A percentile compares a stretch with the other conserved stretches of the same genome.
These are phyloP conservation scores for Chironomus tepperi DNA, from an alignment of 1,140 invertebrate genomes.

Conservation along the genomic window DNA sequence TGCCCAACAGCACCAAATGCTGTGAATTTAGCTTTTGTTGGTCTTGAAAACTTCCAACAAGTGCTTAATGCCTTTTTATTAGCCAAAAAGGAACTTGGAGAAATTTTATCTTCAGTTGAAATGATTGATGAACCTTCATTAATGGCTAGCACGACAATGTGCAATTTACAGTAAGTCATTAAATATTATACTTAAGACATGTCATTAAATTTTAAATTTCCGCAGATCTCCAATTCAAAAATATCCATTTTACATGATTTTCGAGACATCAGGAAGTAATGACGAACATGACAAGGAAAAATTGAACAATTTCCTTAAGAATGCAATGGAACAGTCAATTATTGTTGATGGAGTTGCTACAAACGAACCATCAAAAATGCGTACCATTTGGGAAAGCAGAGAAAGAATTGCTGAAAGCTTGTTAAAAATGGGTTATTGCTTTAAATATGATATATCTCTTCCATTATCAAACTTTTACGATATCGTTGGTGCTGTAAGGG, in stretches of 20 bases:
- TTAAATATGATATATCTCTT: constrained; percentile 93
- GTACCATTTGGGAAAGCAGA: constrained; percentile 74
- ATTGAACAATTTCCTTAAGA: constrained; percentile 65
- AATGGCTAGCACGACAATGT: constrained; percentile 47
- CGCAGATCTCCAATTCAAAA: constrained; percentile 50
- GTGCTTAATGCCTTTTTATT: constrained; percentile 64
- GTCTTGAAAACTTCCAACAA: constrained; percentile 62
- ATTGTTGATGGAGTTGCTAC: constrained; percentile 78
- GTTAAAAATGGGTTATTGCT: constrained; percentile 78
- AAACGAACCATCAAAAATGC: constrained; percentile 62
- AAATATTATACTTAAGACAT: constrained; percentile 25
- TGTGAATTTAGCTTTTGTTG: constrained; percentile 77
- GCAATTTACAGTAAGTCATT: constrained; percentile 45
- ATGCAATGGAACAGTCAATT: constrained; percentile 56
- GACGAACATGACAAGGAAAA: constrained; percentile 79
- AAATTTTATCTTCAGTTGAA: constrained; percentile 91
- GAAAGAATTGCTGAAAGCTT: constrained; percentile 77
- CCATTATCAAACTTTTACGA: constrained; percentile 77
- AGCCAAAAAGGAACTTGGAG: constrained; percentile 66
- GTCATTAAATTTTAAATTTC: constrained; percentile 26
- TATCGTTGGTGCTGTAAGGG: constrained; percentile 62
- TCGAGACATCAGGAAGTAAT: constrained; percentile 85
- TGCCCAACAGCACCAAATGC: constrained; percentile 75
- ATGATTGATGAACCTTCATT: constrained; percentile 74
- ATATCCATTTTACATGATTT: constrained; percentile 80